Base-by-base conservation (phyloP, 1,140 invertebrate species). In the Caenorhabditis brenneri region DNA sequence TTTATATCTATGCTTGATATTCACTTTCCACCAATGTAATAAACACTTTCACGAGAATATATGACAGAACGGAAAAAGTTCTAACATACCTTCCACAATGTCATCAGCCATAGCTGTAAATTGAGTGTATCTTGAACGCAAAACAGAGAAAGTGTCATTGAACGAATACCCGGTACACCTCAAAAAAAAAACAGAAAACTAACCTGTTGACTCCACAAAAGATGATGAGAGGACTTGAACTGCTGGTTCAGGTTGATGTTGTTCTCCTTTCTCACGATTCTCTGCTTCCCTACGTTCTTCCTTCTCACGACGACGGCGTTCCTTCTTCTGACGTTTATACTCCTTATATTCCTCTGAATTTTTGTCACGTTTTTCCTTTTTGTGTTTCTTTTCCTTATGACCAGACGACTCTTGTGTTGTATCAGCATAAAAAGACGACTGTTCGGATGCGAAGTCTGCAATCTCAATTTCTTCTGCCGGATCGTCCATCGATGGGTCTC, bases 301-400 rank as follows among this genome's bases (percentile, higher is more conserved):
- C 2, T n/a, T 16, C n/a, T 74, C 65, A 19, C 16, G 12, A 19
- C 65, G 65, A 46, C 36, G 36, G 1, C 22, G 16, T 15, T 74
- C 65, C 10, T 74, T 74, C 4, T 74, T 74, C 36, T 19, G 29
- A 12, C 36, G 36, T 4, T 74, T 74, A n/a, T 74, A 74, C 36
- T 74, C 65, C n/a, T 74, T 74, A n/a, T 74, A 74, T 19, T 74
- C 65, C 22, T 74, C 65, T 0, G 65, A 74, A 19, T 42, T 74
- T 29, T 74, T 74, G 15, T 39, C 36, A 4, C 33, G 36, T n/a
- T 74, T 74, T 1, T 74, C 65, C 10, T 74, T 74, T 36, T 74
- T 74, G 5, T 39, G 29, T n/a, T 74, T 74, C 36, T 74, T 74
- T 9, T 74, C 65, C 10, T 24, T 15, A 22, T 19, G n/a, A 9